Conservation (phyloP, 2,797 vertebrate species). For the Zalophus californianus region DNA sequence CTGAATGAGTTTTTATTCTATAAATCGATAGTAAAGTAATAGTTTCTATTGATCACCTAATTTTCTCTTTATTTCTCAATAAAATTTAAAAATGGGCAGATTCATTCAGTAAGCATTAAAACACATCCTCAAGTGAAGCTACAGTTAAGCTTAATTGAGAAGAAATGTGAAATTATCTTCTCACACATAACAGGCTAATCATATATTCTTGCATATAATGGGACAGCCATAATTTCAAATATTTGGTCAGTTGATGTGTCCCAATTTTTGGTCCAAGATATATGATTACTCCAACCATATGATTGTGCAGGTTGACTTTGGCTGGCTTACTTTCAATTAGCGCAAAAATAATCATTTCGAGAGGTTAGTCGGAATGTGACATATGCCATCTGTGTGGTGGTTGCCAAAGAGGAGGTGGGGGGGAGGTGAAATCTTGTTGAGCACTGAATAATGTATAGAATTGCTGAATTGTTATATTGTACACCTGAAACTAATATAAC, state of each 20-base stretch:
- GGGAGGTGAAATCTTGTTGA: not conserved
- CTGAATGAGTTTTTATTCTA: not conserved
- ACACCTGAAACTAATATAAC: not conserved
- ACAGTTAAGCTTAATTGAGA: not conserved
- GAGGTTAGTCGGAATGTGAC: not conserved
- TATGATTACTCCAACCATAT: not conserved
- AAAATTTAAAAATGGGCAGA: not conserved
- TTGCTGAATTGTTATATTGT: not conserved
- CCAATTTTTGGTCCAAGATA: not conserved
- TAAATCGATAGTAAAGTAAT: not conserved
- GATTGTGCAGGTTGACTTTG: not conserved
- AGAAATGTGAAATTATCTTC: not conserved
- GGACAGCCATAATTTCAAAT: not conserved
- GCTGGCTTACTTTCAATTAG: not conserved
- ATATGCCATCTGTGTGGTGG: not conserved
- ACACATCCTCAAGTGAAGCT: conserved; percentile 15
- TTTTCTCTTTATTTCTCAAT: conserved; percentile 57
- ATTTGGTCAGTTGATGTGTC: not conserved
- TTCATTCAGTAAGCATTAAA: conserved; percentile 45
- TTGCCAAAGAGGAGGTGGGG: not conserved
- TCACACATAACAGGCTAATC: not conserved
- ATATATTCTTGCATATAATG: not conserved
- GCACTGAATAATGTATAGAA: not conserved
- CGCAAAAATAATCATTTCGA: not conserved
- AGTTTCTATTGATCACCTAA: conserved; percentile 8